A percentile compares a stretch with the other conserved stretches of the same genome.
phyloP scores from a whole-genome alignment of 2,797 vertebrate genomes.

The Cyclopterus lumpus region DNA sequence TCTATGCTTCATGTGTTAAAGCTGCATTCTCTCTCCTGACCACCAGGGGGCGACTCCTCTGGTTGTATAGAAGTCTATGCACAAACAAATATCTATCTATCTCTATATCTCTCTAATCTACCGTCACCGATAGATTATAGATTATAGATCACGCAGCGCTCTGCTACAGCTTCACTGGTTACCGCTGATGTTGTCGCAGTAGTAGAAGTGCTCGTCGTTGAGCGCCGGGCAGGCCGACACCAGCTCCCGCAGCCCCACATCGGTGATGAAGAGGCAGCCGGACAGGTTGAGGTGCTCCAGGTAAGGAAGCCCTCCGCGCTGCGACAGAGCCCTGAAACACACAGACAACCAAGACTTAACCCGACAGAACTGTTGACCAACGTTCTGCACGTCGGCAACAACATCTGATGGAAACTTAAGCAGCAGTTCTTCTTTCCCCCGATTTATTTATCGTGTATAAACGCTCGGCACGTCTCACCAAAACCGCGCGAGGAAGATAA shows the following conservation, averaged over 20 bases:
- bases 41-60: background rate
- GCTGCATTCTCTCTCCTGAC: no score
- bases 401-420: background rate
- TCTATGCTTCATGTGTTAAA: no score
- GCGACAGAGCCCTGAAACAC: constrained; percentile 88
- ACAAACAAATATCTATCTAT: no score
- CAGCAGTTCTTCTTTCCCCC: no score
- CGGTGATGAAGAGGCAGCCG: constrained; percentile 94
- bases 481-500: no score
- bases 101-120: no score
- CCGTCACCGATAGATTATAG: no score
- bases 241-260: constrained; percentile 93
- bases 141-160: no score
- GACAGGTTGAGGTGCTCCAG: constrained; percentile 98
- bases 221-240: constrained; percentile 94
- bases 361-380: background rate
- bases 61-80: background rate
- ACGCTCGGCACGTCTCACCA: background rate
- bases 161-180: constrained; percentile 66
- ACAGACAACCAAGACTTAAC: background rate
- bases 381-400: constrained; percentile 5
- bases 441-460: background rate
- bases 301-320: constrained; percentile 93
- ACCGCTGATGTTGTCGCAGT: constrained; percentile 99
- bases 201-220: constrained; percentile 98